phyloP scores from a whole-genome alignment of 2,888 invertebrate genomes.

The Cerastis rubricosa region DNA sequence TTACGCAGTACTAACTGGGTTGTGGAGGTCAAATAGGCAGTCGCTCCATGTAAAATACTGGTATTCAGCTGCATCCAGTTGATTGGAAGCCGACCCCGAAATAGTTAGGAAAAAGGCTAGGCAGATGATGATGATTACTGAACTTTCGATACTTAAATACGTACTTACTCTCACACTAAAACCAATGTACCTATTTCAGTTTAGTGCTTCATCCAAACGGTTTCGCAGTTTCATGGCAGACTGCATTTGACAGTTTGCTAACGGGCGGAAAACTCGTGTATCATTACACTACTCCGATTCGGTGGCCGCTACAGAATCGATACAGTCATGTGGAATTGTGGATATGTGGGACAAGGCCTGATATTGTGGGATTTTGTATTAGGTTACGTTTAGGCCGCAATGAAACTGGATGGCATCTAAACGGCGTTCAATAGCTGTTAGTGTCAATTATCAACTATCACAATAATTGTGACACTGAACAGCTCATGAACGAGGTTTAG shows the following conservation, averaged over 20 bases:
- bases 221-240: conserved; percentile 20
- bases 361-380: background rate
- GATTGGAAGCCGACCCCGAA: too few relatives aligned
- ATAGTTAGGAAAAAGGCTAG: too few relatives aligned
- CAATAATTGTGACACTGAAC: background rate
- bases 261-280: conserved; percentile 49
- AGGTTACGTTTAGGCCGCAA: background rate
- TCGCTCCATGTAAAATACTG: too few relatives aligned
- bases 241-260: conserved; percentile 54
- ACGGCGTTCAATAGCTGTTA: background rate
- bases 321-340: conserved; percentile 20
- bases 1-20: too few relatives aligned
- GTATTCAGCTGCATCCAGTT: too few relatives aligned
- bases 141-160: too few relatives aligned
- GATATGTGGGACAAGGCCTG: background rate
- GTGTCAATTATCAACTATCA: background rate
- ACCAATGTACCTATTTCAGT: too few relatives aligned
- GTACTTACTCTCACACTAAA: background rate
- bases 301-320: conserved; percentile 42
- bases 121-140: background rate
- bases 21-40: too few relatives aligned
- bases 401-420: background rate
- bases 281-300: conserved; percentile 50
- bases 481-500: background rate
- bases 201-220: conserved; percentile 21